A percentile compares a stretch with the other conserved stretches of the same genome.
phyloP scores from a whole-genome alignment of 2,888 invertebrate species.

The Digitonthophagus gazella region DNA sequence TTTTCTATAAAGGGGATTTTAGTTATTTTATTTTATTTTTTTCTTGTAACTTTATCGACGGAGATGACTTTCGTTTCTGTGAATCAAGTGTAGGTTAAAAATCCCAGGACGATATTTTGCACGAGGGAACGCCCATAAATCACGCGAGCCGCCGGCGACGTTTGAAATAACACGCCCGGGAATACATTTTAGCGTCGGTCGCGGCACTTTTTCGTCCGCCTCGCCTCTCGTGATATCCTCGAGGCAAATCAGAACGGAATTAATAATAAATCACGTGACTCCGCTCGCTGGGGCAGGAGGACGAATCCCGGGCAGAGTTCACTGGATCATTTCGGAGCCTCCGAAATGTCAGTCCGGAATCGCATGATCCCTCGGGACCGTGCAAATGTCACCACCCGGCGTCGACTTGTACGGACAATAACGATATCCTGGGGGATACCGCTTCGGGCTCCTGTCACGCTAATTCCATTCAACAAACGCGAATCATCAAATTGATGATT shows the following conservation, averaged over 20 bases:
- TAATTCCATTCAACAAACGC: slow-evolving; percentile 24
- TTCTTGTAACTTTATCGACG: too few species aligned
- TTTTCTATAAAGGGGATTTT: background rate
- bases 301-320: slow-evolving; percentile 31
- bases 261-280: slow-evolving; percentile 36
- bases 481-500: slow-evolving; percentile 19
- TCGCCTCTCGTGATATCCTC: slow-evolving; percentile 26
- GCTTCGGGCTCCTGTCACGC: slow-evolving; percentile 23
- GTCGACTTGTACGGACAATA: slow-evolving; percentile 50
- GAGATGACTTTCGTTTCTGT: slow-evolving; percentile 10
- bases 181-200: slow-evolving; percentile 26
- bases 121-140: slow-evolving; percentile 22
- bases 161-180: slow-evolving; percentile 23
- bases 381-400: slow-evolving; percentile 52
- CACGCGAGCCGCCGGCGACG: slow-evolving; percentile 4
- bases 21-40: background rate
- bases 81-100: slow-evolving; percentile 21
- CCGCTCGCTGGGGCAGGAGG: slow-evolving; percentile 14
- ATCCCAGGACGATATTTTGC: slow-evolving; percentile 23
- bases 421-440: slow-evolving; percentile 45
- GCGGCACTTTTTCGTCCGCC: slow-evolving; percentile 18
- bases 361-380: slow-evolving; percentile 48
- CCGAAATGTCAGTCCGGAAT: slow-evolving; percentile 50
- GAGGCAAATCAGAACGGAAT: slow-evolving; percentile 36
- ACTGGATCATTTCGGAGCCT: slow-evolving; percentile 45